Base-by-base conservation (phyloP, 2,888 invertebrate species). In the Dryobotodes eremita region DNA sequence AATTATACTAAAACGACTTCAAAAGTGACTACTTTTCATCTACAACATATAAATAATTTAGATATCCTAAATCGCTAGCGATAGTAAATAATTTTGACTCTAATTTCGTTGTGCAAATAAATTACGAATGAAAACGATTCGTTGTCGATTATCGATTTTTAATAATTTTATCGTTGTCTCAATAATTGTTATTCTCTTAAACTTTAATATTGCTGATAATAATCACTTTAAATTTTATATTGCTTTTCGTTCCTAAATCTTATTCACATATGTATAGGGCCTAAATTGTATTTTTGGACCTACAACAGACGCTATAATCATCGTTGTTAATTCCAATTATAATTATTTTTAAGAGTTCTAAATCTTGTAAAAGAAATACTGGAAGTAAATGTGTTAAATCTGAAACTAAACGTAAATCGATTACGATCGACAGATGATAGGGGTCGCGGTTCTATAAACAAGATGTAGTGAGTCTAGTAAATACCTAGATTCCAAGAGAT, bases 91-190 rank as follows among this genome's bases (percentile, higher is more conserved):
- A 86, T 87, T 83, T 79, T 76, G 77, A 83, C 77, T 86, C 80
- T 83, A 83, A 86, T 86, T 92, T 92, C 92, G 92, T 92, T 92
- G 92, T 90, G 92, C 91, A 93, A 93, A 92, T 91, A 89, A 94
- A 91, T 88, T 89, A 89, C 86, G 88, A 91, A 88, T 90, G 80
- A 86, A 89, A 90, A 91, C 75, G 75, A 90, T 95, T 95, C 95
- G 95, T 95, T 95, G 95, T 95, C 81, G 89, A 86, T 86, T 84
- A 93, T 94, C 94, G 92, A 93, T 94, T 91, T 91, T 92, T 93
- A 92, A 92, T 84, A 71, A 68, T 92, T 53, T 69, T 93, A 90
- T 93, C 94, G 92, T 94, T 94, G 92, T 88, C 84, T 85, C 88
- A 88, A 88, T 89, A 82, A 85, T 91, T 93, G 90, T 89, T 90